phyloP scores from a whole-genome alignment of 2,113 vertebrate genomes.

The Xenotilapia longispinis region DNA sequence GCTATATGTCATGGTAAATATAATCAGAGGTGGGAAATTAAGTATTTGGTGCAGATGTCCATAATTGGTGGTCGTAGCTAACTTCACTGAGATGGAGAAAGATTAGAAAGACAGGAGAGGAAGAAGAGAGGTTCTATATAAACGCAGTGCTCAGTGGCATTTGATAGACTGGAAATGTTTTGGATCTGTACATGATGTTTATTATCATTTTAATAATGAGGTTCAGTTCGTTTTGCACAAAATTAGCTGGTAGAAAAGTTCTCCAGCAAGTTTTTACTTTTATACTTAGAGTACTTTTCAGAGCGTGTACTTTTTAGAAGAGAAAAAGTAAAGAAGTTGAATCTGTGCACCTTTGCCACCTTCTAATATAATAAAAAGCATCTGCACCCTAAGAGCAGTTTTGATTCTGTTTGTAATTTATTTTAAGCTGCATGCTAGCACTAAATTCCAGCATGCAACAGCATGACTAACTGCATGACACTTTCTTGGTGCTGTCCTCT shows the following conservation, averaged over 20 bases:
- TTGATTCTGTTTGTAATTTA: background rate
- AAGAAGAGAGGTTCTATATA: background rate
- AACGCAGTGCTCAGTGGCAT: background rate
- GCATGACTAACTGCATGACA: background rate
- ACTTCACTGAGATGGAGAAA: background rate
- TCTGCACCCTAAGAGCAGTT: background rate
- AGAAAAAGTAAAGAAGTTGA: background rate
- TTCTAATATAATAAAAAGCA: background rate
- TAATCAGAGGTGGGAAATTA: background rate
- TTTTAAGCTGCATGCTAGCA: background rate
- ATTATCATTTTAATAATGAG: background rate
- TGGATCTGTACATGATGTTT: background rate
- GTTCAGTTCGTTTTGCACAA: background rate
- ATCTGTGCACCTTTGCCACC: background rate
- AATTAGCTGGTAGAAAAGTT: background rate
- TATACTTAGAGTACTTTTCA: background rate
- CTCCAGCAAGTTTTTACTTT: background rate
- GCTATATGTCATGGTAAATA: background rate
- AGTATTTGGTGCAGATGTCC: background rate
- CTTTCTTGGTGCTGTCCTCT: background rate
- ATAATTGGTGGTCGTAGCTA: background rate
- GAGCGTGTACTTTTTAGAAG: background rate
- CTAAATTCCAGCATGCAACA: background rate
- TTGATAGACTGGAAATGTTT: background rate
- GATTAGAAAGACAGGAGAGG: background rate